Conservation (phyloP, 2,797 vertebrate species). For the Acipenser oxyrinchus region DNA sequence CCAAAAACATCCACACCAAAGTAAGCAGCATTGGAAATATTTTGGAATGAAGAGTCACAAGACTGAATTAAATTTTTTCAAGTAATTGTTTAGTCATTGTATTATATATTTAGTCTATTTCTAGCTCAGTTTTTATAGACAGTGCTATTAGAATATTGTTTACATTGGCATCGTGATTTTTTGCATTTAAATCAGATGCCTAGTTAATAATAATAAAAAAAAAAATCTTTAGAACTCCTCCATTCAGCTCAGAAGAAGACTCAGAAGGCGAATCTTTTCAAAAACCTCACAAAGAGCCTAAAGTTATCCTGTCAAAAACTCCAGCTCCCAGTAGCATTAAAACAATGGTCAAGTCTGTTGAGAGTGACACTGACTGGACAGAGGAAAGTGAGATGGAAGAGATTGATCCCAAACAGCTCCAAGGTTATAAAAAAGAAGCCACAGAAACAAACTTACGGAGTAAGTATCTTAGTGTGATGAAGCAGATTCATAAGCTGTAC, state of each 20-base stretch:
- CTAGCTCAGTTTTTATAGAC: no score
- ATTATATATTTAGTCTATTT: no score
- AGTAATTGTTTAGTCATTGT: no score
- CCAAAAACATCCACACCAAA: slow-evolving; percentile 54
- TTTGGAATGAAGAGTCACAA: no score
- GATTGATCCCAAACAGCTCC: slow-evolving; percentile 37
- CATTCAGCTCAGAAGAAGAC: slow-evolving; percentile 56
- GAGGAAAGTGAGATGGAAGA: slow-evolving; percentile 57
- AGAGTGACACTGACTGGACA: slow-evolving; percentile 46
- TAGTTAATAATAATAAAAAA: no score
- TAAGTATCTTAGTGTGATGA: no score
- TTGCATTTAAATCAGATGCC: no score
- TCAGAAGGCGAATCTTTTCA: slow-evolving; percentile 36
- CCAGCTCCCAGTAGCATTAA: slow-evolving; percentile 5
- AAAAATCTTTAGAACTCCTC: slow-evolving; percentile 38
- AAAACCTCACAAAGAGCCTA: slow-evolving; percentile 17
- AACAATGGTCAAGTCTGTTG: slow-evolving; percentile 22
- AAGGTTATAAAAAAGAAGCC: slow-evolving; percentile 24
- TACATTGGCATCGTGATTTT: slow-evolving; percentile 12
- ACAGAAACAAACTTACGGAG: no score
- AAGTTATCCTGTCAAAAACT: slow-evolving; percentile 20
- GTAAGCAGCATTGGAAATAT: slow-evolving; percentile 27
- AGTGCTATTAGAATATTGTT: no score
- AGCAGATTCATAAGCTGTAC: no score
- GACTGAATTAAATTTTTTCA: no score